Percentiles rank a stretch among this genome's conserved stretches.
Evolutionary conservation across 2,113 vertebrate species (phyloP).

Genomic region (Trochalopteron elliotii): DNA sequence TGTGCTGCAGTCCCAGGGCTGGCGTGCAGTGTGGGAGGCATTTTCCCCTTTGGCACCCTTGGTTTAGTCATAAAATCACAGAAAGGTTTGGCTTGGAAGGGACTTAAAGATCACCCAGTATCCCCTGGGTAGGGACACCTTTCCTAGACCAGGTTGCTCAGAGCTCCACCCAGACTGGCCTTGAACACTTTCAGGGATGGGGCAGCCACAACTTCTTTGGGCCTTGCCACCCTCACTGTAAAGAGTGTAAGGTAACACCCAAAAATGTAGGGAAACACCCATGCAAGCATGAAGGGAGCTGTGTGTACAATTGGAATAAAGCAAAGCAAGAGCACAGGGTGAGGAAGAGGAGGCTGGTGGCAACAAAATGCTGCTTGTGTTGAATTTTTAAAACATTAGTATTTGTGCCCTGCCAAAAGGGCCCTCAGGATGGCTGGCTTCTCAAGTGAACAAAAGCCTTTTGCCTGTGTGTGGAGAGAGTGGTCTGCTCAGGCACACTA

Average conservation of each 20-base stretch:
- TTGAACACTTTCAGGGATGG: neutral
- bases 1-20: neutral
- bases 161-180: neutral
- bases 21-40: neutral
- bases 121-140: neutral
- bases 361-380: fast-evolving
- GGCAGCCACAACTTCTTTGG: neutral
- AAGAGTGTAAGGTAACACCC: neutral
- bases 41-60: neutral
- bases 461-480: neutral
- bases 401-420: neutral
- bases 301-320: neutral
- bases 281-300: neutral
- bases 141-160: neutral
- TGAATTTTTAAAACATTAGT: neutral
- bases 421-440: neutral
- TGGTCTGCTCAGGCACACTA: neutral
- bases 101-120: neutral
- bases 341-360: neutral
- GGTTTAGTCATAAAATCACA: neutral
- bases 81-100: neutral
- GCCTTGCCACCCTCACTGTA: too few species aligned
- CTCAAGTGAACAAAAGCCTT: neutral
- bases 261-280: neutral
- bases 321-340: neutral